Percentiles rank a stretch among this genome's conserved stretches.
Conservation (phyloP, 1,140 invertebrate genomes). For the Gryon sp. region DNA sequence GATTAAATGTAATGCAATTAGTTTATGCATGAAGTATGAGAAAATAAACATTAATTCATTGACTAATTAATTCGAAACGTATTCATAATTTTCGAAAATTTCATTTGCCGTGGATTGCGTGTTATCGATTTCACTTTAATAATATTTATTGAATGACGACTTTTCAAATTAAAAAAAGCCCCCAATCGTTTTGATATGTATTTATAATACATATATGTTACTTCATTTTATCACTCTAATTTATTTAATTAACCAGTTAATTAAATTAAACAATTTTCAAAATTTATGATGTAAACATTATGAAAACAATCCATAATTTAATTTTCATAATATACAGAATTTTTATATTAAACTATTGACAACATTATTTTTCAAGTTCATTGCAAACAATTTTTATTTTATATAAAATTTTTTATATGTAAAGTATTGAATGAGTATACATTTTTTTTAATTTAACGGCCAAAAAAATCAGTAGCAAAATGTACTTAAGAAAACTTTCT, state of each 20-base stretch:
- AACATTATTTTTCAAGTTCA: too few relatives aligned
- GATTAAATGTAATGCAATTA: conserved; percentile 62
- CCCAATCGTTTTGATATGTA: neutral
- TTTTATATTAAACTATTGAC: too few relatives aligned
- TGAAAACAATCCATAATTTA: neutral
- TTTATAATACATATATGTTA: too few relatives aligned
- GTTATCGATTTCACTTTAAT: conserved; percentile 52
- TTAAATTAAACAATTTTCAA: neutral
- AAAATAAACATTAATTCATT: conserved; percentile 58
- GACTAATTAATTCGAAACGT: conserved; percentile 54
- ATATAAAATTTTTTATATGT: too few relatives aligned
- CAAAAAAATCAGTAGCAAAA: neutral
- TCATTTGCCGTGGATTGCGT: conserved; percentile 28
- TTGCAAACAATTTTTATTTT: too few relatives aligned
- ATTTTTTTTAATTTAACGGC: too few relatives aligned
- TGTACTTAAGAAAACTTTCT: neutral
- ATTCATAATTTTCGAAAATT: conserved; percentile 55
- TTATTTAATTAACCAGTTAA: neutral
- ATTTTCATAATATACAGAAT: too few relatives aligned
- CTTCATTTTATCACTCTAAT: neutral
- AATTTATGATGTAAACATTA: neutral
- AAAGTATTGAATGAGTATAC: too few relatives aligned
- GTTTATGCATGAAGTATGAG: conserved; percentile 50
- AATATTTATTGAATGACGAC: conserved; percentile 25
- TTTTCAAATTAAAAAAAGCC: conserved; percentile 17